Percentiles rank a stretch among this genome's conserved stretches.
These are phyloP conservation scores for Nasonia vitripennis DNA, from an alignment of 1,140 invertebrate species.

Conservation along the genomic window DNA sequence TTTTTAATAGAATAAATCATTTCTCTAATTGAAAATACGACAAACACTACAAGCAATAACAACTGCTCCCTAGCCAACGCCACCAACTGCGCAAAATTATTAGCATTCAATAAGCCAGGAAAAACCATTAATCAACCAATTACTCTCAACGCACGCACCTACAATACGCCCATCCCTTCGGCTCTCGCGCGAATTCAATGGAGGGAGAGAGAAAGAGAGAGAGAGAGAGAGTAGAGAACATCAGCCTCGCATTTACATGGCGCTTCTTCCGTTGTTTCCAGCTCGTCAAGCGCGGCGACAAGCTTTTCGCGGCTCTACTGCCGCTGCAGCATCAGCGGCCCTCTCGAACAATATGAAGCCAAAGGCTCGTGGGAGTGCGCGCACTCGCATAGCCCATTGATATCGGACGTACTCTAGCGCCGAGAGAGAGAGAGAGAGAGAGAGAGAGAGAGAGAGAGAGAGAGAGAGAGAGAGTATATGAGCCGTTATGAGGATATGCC, in stretches of 20 bases:
- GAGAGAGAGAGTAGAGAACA: neutral
- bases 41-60: neutral
- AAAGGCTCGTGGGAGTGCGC: constrained; percentile 9
- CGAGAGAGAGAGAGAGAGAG: neutral
- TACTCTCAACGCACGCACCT: neutral
- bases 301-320: neutral
- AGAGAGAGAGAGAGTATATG: neutral
- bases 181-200: neutral
- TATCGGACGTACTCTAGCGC: neutral
- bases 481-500: neutral
- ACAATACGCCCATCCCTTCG: neutral
- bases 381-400: constrained; percentile 14
- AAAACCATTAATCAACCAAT: neutral
- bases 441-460: too few relatives aligned
- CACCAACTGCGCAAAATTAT: neutral
- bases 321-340: too few relatives aligned
- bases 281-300: neutral
- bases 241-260: neutral
- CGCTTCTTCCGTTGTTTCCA: neutral
- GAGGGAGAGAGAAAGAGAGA: too few relatives aligned
- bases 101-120: neutral
- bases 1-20: neutral
- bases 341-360: neutral
- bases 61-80: neutral
- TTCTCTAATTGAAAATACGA: neutral